Evolutionary conservation across 35 echinoderm and acorn worm species (phyloP), one percentile per base, ranked within the genome.

Genomic region (Apostichopus japonicus): DNA sequence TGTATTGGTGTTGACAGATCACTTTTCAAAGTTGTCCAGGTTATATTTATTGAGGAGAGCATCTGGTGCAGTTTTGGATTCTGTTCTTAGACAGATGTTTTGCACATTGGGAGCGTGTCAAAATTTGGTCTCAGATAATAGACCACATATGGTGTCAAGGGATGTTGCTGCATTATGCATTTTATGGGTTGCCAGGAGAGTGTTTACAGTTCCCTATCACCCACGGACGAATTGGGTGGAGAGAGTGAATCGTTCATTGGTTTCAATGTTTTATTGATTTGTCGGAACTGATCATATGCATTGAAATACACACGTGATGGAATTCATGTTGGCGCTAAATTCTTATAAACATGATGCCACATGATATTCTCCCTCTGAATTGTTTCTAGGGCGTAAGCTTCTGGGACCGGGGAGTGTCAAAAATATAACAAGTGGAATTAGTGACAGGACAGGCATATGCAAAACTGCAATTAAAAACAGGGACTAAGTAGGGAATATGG

Each of bases 1-100:
- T 90, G 4, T 72, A 90, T 73, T 90, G 17, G 24, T 90, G 11
- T 22, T 90, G 14, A 90, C 88, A 24, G 23, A 90, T 27, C 71
- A 77, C 24, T 90, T 90, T 90, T 76, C 67, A 10, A 90, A 73
- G 19, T 90, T 90, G 22, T 76, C 53, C 11, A 5, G 77, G 8
- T 21, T 90, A 62, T 90, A 54, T 90, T 6, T 44, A 14, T 51
- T 90, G 88, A 90, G 5, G 53, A 51, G 21, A 77, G 88, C 88
- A 54, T n/a, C 88, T 77, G 88, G 70, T 13, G 7, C 15, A 52
- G 70, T 90, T 16, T 1, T 78, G 23, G 67, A 16, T 51, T 13
- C 71, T 6, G 56, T 58, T 5, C 21, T 90, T 23, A 19, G 15
- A 21, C 62, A 90, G 15, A n/a, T 90, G 17, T 73, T 73, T 24